phyloP scores from a whole-genome alignment of 1,140 invertebrate species.

The Pararge aegeria region DNA sequence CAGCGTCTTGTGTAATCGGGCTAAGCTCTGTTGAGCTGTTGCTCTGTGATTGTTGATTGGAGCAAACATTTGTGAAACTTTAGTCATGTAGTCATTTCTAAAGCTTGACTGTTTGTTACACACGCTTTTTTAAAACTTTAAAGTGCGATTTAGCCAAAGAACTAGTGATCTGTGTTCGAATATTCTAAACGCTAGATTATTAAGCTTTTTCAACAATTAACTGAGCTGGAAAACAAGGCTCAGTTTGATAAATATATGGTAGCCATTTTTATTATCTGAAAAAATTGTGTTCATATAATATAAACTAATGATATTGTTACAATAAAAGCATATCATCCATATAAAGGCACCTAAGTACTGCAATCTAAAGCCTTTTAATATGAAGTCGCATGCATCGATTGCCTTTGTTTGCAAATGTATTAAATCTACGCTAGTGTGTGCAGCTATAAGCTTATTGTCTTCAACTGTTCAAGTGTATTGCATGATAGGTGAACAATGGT shows the following conservation, averaged over 20 bases:
- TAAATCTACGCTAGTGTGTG: neutral
- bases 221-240: too few relatives aligned
- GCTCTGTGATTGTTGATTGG: neutral
- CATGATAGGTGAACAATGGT: slow-evolving; percentile 4
- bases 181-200: too few relatives aligned
- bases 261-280: too few relatives aligned
- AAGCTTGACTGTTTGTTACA: neutral
- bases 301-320: too few relatives aligned
- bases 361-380: neutral
- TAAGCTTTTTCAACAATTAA: too few relatives aligned
- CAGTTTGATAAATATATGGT: too few relatives aligned
- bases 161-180: too few relatives aligned
- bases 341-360: too few relatives aligned
- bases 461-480: neutral
- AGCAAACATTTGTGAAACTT: neutral
- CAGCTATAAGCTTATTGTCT: neutral
- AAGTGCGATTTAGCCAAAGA: too few relatives aligned
- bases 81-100: neutral
- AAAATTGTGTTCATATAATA: too few relatives aligned
- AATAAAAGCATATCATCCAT: too few relatives aligned
- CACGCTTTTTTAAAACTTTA: too few relatives aligned
- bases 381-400: slow-evolving; percentile 1
- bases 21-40: neutral
- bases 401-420: slow-evolving; percentile 5
- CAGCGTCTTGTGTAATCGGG: neutral